phyloP scores from a whole-genome alignment of 2,797 vertebrate species.

The Hippopotamyrus pictus region DNA sequence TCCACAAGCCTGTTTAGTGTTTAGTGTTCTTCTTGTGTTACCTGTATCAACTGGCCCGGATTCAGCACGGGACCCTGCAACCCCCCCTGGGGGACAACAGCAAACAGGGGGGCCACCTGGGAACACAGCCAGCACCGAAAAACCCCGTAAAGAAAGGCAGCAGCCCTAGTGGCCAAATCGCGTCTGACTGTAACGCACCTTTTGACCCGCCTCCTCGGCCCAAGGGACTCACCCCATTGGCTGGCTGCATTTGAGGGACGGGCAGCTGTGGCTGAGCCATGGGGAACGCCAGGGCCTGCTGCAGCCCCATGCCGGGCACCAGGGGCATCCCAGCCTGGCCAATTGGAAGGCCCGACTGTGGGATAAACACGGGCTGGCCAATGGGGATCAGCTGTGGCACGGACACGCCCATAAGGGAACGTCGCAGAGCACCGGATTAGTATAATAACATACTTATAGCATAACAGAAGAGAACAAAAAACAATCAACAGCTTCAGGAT shows the following conservation, averaged over 20 bases:
- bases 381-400: conserved; percentile 43
- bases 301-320: conserved; percentile 40
- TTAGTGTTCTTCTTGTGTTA: not conserved
- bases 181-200: not conserved
- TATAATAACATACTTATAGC: not conserved
- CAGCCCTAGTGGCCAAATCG: not conserved
- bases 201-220: not conserved
- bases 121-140: not conserved
- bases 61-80: conserved; percentile 36
- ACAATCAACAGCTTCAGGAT: not conserved
- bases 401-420: not conserved
- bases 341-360: conserved; percentile 40
- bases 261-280: conserved; percentile 32
- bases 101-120: conserved; percentile 33
- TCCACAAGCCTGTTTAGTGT: not conserved
- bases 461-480: not conserved
- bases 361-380: conserved; percentile 47
- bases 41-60: conserved; percentile 40
- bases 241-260: conserved; percentile 31
- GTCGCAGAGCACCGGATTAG: not conserved
- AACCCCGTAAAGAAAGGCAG: not conserved
- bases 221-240: conserved; percentile 20
- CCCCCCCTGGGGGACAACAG: conserved; percentile 44
- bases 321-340: conserved; percentile 35
- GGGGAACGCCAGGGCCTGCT: conserved; percentile 37